phyloP scores from a whole-genome alignment of 2,888 invertebrate species.

The Leptopilina drosophilae region DNA sequence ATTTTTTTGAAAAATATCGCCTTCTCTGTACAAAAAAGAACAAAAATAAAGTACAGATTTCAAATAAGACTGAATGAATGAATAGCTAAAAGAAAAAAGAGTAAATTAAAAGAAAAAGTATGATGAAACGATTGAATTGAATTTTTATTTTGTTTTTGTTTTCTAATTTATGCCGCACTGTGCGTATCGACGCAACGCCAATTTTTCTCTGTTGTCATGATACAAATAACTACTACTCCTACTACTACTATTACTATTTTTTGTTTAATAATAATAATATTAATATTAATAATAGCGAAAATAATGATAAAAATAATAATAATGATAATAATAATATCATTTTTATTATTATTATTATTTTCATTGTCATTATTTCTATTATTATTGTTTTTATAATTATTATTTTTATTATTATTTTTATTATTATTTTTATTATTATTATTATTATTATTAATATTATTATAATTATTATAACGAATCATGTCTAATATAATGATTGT shows the following conservation, averaged over 20 bases:
- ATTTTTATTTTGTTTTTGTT: constrained; percentile 35
- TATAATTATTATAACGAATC: constrained; percentile 53
- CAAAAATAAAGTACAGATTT: constrained; percentile 42
- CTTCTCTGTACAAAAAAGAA: constrained; percentile 39
- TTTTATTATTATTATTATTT: constrained; percentile 46
- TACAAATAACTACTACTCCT: constrained; percentile 38
- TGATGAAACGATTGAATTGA: constrained; percentile 15
- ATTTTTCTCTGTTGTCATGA: constrained; percentile 44
- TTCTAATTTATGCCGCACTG: constrained; percentile 31
- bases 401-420: constrained; percentile 9
- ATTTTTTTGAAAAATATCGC: constrained; percentile 18
- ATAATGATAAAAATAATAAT: no score
- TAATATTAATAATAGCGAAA: neutral
- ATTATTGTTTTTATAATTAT: constrained; percentile 26
- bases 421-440: constrained; percentile 33
- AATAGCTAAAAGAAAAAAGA: neutral
- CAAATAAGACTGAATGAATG: constrained; percentile 59
- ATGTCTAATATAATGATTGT: constrained; percentile 65
- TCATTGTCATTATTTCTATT: neutral
- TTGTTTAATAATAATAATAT: constrained; percentile 3
- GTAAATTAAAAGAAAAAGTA: constrained; percentile 9
- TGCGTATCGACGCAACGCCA: constrained; percentile 51
- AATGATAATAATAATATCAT: neutral
- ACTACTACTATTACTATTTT: constrained; percentile 18
- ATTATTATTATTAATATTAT: constrained; percentile 11